These are phyloP conservation scores for Takifugu rubripes DNA, from an alignment of 2,797 vertebrate species.

Conservation along the genomic window DNA sequence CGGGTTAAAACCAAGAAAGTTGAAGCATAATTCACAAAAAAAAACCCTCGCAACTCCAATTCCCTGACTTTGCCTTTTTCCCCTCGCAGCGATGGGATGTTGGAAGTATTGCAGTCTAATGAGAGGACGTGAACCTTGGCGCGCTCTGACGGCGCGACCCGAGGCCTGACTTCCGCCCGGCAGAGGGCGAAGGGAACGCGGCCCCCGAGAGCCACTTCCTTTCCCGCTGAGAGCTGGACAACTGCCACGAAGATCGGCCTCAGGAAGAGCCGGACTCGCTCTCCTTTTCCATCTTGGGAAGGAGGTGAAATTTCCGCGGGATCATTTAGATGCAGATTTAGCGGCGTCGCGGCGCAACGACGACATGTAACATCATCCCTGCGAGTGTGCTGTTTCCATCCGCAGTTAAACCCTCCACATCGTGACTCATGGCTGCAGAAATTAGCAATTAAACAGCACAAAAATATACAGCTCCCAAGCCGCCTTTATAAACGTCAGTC, in stretches of 20 bases:
- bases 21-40: no score
- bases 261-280: conserved; percentile 51
- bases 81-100: conserved; percentile 34
- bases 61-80: conserved; percentile 19
- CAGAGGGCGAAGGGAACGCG: conserved; percentile 75
- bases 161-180: conserved; percentile 74
- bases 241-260: conserved; percentile 61
- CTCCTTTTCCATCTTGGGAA: conserved; percentile 22
- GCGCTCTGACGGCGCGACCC: conserved; percentile 73
- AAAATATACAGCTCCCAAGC: no score
- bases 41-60: no score
- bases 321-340: conserved; percentile 1
- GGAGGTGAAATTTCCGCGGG: conserved; percentile 3
- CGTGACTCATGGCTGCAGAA: neutral
- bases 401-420: conserved; percentile 19
- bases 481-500: no score
- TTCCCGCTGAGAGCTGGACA: conserved; percentile 75
- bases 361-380: conserved; percentile 2
- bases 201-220: conserved; percentile 73
- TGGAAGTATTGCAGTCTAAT: conserved; percentile 61
- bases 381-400: conserved; percentile 21
- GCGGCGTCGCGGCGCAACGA: neutral
- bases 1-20: no score
- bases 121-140: conserved; percentile 69
- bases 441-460: neutral